These are phyloP conservation scores for Operophtera brumata DNA, from an alignment of 2,888 invertebrate species.

Conservation along the genomic window DNA sequence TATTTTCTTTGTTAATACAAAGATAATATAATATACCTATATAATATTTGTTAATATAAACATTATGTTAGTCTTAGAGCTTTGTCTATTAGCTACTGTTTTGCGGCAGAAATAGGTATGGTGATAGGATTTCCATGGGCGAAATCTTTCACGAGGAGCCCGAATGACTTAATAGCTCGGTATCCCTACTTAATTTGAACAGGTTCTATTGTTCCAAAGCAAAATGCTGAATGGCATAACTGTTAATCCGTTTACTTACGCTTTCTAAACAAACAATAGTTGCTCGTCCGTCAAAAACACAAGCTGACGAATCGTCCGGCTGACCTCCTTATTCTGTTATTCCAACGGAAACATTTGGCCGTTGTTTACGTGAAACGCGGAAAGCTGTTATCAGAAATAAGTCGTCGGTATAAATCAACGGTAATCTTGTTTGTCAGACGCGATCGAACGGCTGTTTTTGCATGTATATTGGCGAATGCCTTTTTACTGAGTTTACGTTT, in stretches of 20 bases:
- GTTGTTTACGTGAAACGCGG: slow-evolving; percentile 65
- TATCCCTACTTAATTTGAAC: too few relatives aligned
- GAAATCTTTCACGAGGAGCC: too few relatives aligned
- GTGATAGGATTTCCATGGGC: too few relatives aligned
- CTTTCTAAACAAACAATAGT: slow-evolving; percentile 29
- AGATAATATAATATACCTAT: too few relatives aligned
- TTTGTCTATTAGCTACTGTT: too few relatives aligned
- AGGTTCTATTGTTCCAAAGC: background rate
- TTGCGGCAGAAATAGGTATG: too few relatives aligned
- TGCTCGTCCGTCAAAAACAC: slow-evolving; percentile 29
- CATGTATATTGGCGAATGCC: slow-evolving; percentile 37
- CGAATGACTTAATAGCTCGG: too few relatives aligned
- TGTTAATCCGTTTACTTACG: slow-evolving; percentile 11
- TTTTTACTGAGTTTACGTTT: slow-evolving; percentile 29
- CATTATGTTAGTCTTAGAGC: too few relatives aligned
- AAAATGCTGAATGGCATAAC: background rate
- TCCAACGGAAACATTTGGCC: slow-evolving; percentile 43
- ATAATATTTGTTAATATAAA: too few relatives aligned
- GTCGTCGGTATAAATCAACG: slow-evolving; percentile 61
- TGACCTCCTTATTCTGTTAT: slow-evolving; percentile 42
- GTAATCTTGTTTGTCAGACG: slow-evolving; percentile 62
- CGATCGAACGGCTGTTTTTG: slow-evolving; percentile 55
- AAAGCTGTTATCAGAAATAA: slow-evolving; percentile 64
- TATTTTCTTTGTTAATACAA: too few relatives aligned
- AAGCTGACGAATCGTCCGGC: slow-evolving; percentile 30